phyloP scores from a whole-genome alignment of 2,888 invertebrate genomes.

The Odiellus spinosus region DNA sequence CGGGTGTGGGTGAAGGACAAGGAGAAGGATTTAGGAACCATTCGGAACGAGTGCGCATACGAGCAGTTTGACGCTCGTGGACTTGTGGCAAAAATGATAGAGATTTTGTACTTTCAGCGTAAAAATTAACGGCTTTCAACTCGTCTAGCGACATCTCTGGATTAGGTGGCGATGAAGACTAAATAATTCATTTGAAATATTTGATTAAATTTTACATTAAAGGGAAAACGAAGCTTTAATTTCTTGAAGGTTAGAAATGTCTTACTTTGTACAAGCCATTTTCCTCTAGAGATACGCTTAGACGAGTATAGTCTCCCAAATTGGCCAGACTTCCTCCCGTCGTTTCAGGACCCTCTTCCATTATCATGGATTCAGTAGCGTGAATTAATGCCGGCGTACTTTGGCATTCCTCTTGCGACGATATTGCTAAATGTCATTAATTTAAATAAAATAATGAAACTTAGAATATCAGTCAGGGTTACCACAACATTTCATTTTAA shows the following conservation, averaged over 20 bases:
- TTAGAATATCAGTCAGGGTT: too few relatives aligned
- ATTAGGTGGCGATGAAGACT: not conserved
- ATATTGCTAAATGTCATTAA: conserved; percentile 44
- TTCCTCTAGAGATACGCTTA: conserved; percentile 74
- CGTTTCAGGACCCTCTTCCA: conserved; percentile 13
- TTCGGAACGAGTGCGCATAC: conserved; percentile 91
- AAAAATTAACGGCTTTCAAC: conserved; percentile 66
- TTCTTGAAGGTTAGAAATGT: too few relatives aligned
- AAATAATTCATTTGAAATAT: conserved; percentile 2
- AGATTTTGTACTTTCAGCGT: conserved; percentile 80
- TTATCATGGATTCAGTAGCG: conserved; percentile 14
- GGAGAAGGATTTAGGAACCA: conserved; percentile 56
- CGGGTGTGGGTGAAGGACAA: conserved; percentile 34
- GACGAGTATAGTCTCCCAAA: conserved; percentile 41
- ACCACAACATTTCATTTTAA: too few relatives aligned
- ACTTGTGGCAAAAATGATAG: conserved; percentile 82
- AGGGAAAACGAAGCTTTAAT: too few relatives aligned
- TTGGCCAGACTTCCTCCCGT: conserved; percentile 43
- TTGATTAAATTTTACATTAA: not conserved
- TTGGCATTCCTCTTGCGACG: conserved; percentile 75
- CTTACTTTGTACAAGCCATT: conserved; percentile 54
- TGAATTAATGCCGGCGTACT: conserved; percentile 57
- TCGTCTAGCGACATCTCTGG: conserved; percentile 61
- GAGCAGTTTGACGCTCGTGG: conserved; percentile 86
- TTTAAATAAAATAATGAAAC: too few relatives aligned